Evolutionary conservation across 2,113 vertebrate genomes (phyloP).

Genomic region (Scytalopus superciliaris): DNA sequence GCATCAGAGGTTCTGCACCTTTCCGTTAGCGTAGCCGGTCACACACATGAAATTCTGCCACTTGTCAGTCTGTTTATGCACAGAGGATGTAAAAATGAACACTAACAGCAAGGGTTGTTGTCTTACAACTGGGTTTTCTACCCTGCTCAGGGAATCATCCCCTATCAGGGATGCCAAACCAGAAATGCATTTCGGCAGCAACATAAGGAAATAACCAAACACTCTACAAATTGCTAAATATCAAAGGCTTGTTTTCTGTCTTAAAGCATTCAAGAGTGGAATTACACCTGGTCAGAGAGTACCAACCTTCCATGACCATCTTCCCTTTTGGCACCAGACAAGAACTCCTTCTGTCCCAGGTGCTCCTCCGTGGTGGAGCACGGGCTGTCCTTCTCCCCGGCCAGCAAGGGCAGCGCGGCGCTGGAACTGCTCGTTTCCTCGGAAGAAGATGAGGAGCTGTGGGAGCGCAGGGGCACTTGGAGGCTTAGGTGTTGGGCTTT

Average conservation of each 20-base stretch:
- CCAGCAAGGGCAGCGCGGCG: slow-evolving; percentile 89
- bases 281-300: not conserved
- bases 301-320: slow-evolving; percentile 83
- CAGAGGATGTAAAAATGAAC: accelerated
- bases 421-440: slow-evolving; percentile 94
- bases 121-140: not conserved
- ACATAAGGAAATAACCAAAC: not conserved
- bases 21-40: not conserved
- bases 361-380: slow-evolving; percentile 83
- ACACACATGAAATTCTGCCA: not conserved
- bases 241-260: not conserved
- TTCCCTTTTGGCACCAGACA: slow-evolving; percentile 72
- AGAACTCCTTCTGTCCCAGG: slow-evolving; percentile 68
- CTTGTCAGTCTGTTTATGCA: not conserved
- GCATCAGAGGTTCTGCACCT: not conserved
- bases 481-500: slow-evolving; percentile 88
- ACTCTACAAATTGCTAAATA: not conserved
- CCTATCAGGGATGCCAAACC: not conserved
- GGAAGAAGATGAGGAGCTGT: slow-evolving; percentile 92
- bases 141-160: not conserved
- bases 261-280: not conserved
- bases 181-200: not conserved
- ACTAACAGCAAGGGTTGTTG: not conserved
- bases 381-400: slow-evolving; percentile 87
- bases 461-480: slow-evolving; percentile 88